These are phyloP conservation scores for Scaptodrosophila lebanonensis DNA, from an alignment of 1,140 invertebrate species.

Conservation along the genomic window DNA sequence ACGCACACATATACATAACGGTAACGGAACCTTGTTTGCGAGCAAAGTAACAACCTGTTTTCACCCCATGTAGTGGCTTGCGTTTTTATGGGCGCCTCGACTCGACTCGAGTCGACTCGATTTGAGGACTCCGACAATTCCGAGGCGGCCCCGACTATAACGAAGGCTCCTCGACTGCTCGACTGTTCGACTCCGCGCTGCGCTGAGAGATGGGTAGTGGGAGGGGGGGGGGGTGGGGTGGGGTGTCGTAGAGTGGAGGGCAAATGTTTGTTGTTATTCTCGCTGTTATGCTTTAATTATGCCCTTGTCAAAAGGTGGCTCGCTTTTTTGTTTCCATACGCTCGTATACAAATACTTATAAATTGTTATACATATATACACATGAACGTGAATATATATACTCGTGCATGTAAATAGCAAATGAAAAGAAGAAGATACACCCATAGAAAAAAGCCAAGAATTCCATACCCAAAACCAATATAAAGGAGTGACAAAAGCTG, in stretches of 20 bases:
- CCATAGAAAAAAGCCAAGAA: no score
- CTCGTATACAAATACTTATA: constrained; percentile 38
- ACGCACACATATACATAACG: constrained; percentile 49
- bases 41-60: constrained; percentile 73
- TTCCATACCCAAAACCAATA: no score
- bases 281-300: constrained; percentile 71
- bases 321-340: no score
- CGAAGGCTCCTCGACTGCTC: no score
- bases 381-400: constrained; percentile 1
- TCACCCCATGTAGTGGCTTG: constrained; percentile 61
- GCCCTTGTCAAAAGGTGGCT: constrained; percentile 70
- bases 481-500: no score
- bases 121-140: neutral
- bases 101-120: constrained; percentile 16
- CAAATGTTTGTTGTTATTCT: constrained; percentile 56
- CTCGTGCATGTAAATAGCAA: no score
- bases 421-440: no score
- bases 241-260: no score
- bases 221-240: no score
- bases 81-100: constrained; percentile 42
- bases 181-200: no score
- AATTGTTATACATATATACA: constrained; percentile 15
- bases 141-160: neutral
- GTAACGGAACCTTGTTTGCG: constrained; percentile 73
- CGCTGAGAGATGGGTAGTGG: no score